These are phyloP conservation scores for Rhaphigaster nebulosa DNA, from an alignment of 2,888 invertebrate species.

Conservation along the genomic window DNA sequence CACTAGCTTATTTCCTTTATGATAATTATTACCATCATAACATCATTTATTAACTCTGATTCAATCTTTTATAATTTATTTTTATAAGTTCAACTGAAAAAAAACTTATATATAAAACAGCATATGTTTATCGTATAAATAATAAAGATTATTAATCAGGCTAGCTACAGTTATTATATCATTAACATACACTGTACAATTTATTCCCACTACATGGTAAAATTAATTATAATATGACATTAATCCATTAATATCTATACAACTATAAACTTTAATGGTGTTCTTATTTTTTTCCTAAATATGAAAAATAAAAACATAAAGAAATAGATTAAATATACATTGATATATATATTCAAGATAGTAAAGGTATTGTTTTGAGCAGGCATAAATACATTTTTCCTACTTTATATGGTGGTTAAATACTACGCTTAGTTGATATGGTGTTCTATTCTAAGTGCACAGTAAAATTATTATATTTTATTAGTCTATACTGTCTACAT, in stretches of 20 bases:
- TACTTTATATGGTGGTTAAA: not conserved
- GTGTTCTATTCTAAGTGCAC: slow-evolving; percentile 17
- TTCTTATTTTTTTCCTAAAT: slow-evolving; percentile 59
- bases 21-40: not conserved
- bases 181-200: slow-evolving; percentile 11
- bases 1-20: not conserved
- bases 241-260: not conserved
- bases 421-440: slow-evolving; percentile 21
- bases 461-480: slow-evolving; percentile 1
- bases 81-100: not conserved
- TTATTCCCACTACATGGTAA: not conserved
- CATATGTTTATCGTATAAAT: not conserved
- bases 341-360: slow-evolving; percentile 26
- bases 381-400: slow-evolving; percentile 33
- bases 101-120: not conserved
- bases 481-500: not conserved
- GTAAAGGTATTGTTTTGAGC: slow-evolving; percentile 37
- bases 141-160: not conserved
- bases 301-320: slow-evolving; percentile 27
- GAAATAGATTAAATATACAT: slow-evolving; percentile 49
- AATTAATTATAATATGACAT: not conserved
- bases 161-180: not conserved
- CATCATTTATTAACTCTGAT: not conserved
- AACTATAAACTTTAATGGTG: slow-evolving; percentile 63
- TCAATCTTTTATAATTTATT: not conserved